These are phyloP conservation scores for Ciconia stormi DNA, from an alignment of 2,113 vertebrate genomes.

Conservation along the genomic window DNA sequence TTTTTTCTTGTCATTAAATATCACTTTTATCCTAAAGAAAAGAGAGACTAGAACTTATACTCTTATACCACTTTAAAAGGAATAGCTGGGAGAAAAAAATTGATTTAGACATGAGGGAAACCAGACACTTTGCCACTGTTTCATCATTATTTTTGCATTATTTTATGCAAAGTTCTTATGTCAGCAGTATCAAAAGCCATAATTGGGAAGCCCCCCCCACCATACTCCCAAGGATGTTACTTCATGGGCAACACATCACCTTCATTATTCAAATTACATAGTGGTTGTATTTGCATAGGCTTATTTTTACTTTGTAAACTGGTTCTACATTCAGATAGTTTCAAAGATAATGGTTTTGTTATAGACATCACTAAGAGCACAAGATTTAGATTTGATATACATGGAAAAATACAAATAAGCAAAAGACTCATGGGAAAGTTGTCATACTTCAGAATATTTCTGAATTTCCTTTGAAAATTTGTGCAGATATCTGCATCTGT, in stretches of 20 bases:
- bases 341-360: not conserved
- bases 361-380: not conserved
- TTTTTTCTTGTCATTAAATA: not conserved
- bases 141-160: not conserved
- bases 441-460: not conserved
- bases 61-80: not conserved
- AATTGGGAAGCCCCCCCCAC: not conserved
- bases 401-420: not conserved
- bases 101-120: not conserved
- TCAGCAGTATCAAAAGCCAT: not conserved
- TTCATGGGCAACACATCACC: not conserved
- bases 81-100: accelerated
- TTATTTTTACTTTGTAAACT: not conserved
- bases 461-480: not conserved
- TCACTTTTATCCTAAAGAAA: not conserved
- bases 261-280: not conserved
- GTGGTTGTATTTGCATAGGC: not conserved
- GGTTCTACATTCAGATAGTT: not conserved
- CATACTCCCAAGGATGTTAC: not conserved
- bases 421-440: not conserved
- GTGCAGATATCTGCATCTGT: not conserved
- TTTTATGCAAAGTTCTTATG: not conserved
- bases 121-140: not conserved
- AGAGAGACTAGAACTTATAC: not conserved
- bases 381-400: not conserved